Conservation (phyloP, 2,888 invertebrate genomes). For the Torymus tubicola region DNA sequence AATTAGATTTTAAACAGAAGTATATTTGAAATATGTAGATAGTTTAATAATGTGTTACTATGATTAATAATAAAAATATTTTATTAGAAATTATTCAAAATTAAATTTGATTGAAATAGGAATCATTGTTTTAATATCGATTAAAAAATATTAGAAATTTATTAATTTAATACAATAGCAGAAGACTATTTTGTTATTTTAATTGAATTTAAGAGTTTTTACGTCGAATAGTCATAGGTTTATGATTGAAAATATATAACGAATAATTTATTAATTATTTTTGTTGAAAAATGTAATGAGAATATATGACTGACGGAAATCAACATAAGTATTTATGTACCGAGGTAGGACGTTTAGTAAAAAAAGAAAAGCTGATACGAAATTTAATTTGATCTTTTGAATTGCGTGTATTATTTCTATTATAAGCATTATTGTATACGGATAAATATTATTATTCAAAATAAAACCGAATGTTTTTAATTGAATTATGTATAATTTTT, state of each 20-base stretch:
- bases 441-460: slow-evolving; percentile 26
- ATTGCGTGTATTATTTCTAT: slow-evolving; percentile 23
- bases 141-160: too few species aligned
- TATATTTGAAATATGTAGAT: too few species aligned
- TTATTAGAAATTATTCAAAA: too few species aligned
- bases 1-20: too few species aligned
- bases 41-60: too few species aligned
- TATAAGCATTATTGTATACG: slow-evolving; percentile 19
- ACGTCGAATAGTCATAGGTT: not conserved
- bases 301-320: slow-evolving; percentile 43
- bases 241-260: not conserved
- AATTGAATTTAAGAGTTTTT: too few species aligned
- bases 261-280: slow-evolving; percentile 8
- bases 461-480: slow-evolving; percentile 1
- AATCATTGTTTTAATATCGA: too few species aligned
- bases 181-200: too few species aligned
- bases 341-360: not conserved
- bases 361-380: not conserved
- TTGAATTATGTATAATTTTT: not conserved
- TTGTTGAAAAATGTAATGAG: slow-evolving; percentile 28
- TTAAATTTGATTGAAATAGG: too few species aligned
- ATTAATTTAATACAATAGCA: too few species aligned
- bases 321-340: slow-evolving; percentile 14
- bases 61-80: too few species aligned
- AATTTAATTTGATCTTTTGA: slow-evolving; percentile 1